Base-by-base conservation (phyloP, 92 coral and sea anemone genomes). In the Epizoanthus scotinus region DNA sequence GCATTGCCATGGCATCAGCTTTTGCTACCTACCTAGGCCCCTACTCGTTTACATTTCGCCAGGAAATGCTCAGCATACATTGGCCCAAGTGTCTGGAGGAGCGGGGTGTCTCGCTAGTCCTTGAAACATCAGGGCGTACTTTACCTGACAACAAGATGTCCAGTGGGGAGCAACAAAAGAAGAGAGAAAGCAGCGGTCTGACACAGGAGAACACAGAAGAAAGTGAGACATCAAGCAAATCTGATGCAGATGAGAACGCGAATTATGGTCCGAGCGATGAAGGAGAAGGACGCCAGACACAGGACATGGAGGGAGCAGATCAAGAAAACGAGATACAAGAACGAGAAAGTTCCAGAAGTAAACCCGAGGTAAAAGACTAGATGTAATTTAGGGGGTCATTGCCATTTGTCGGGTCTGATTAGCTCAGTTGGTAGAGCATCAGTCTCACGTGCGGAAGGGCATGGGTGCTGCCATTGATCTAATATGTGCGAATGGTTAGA, bases 11-110 rank as follows among this genome's bases (percentile, higher is more conserved):
- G 68, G 99, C 99, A 12, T 86, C 99, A 61, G 99, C 99, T 27
- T 95, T 93, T 70, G 94, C 98, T 63, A 90, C 99, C 24, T 95
- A 95, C 90, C 84, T 95, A 40, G 99, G 99, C 19, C 99, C 99
- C n/a, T 95, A 95, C 75, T 79, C 88, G 53, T 94, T 91, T 77
- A 71, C 85, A n/a, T 95, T 95, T 79, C 90, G 99, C 67, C 98
- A 94, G 29, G 89, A 87, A 60, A 95, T 95, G 98, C 87, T 95
- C 78, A 90, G 98, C 17, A 84, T 87, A 34, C 92, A 93, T 69
- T 95, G 99, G 99, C 98, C 96, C 24, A 84, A 68, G 67, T 95
- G 99, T 71, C 87, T 95, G 56, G 91, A 95, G 63, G 99, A 95
- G 84, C 95, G 99, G 13, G 99, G 99, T 4, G 99, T 95, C 24